Evolutionary conservation across 2,888 invertebrate species (phyloP), one percentile per base, ranked within the genome.

Genomic region (Tachystola acroxantha): DNA sequence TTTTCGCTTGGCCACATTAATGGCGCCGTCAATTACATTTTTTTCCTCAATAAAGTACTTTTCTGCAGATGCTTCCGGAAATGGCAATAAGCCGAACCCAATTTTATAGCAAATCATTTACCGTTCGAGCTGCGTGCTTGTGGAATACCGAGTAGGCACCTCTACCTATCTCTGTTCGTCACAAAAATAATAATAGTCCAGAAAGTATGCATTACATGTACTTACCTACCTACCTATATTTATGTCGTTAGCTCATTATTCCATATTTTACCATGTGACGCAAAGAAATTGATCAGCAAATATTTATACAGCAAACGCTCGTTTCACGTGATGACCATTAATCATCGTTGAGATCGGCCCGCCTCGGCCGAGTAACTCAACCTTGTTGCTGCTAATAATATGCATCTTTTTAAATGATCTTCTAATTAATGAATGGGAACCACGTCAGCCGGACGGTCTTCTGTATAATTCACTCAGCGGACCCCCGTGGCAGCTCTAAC

Each of bases 401-500:
- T 53, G 24, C n/a, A 24, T n/a, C 61, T 48, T 64, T 64, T 59
- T 49, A 62, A 64, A 58, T 62, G 59, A 65, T 66, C 45, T 63
- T 64, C 69, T 64, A n/a, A 61, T 63, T 68, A 69, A 54, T 53
- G 51, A 46, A 59, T 56, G 57, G 24, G 57, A 44, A 53, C 48
- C 22, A 28, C 52, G 54, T 51, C 51, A 48, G 52, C 55, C 47
- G 49, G 46, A 52, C 50, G 43, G 43, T 49, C 51, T 53, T 43
- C 36, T 53, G 44, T 58, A 63, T 65, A 65, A 65, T 64, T 66
- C 58, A 64, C 60, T 69, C 66, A 57, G 50, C 55, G 43, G 48
- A 41, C 39, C 37, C 30, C 38, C 42, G 34, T 41, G 39, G 51
- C 41, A 51, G 50, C 52, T 46, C 52, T 47, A 52, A 50, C 50